Evolutionary conservation across 2,113 vertebrate genomes (phyloP), one percentile per base, ranked within the genome.

Genomic region (Halcyon senegalensis): DNA sequence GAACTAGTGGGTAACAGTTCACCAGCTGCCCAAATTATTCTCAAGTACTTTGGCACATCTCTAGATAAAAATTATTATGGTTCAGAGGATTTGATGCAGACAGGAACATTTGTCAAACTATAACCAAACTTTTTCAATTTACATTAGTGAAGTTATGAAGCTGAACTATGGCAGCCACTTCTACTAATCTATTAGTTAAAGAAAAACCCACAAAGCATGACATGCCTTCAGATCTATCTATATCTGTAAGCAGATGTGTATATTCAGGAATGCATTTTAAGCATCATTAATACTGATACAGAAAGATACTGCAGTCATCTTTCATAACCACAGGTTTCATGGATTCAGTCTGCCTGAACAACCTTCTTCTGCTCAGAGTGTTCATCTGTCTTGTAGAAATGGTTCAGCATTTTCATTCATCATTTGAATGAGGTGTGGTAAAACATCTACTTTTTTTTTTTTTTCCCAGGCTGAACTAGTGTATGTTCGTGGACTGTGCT

Each of bases 251-350:
- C 95, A 97, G 88, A 97, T 90, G 89, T 95, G 90, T 95, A 87
- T 79, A 70, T 96, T 98, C 95, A 96, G 83, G 44, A 95, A 92
- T 91, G 92, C 60, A 96, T 97, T 98, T 98, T 93, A 96, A 97
- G 96, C 96, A 56, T 93, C 96, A 96, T 97, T 98, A 97, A 94
- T 96, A 96, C 43, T 18, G 9, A 96, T 90, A 92, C 63, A 96
- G 89, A 78, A 95, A 85, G 83, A 94, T 62, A 66, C 35, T 64
- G 83, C 83, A 92, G 90, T 93, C 93, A 97, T 97, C 96, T 91
- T 95, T 97, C 97, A 96, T 50, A 88, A 95, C 89, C 37, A 39
- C 33, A 94, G 59, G 50, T 93, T 97, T 97, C 93, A 93, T 8
- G n/a, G 93, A 91, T 59, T n/a, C 75, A 86, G 43, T 88, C 60